Conservation (phyloP, 1,140 invertebrate genomes). For the Saccostrea cuccullata region DNA sequence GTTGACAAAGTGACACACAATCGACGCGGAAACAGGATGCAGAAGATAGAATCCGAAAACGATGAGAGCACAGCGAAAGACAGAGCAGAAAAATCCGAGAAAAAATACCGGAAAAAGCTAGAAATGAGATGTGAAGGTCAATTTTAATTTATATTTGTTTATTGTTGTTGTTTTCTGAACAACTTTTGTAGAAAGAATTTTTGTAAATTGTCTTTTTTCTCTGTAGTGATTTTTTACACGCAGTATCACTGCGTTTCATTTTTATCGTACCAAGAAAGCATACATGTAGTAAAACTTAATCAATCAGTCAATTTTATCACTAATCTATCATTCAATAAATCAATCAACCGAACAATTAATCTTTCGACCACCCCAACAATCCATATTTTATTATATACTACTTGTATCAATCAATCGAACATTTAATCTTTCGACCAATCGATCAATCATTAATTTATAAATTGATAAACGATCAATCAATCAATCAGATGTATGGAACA, state of each 20-base stretch:
- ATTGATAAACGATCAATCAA: not conserved
- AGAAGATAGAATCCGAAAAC: slow-evolving; percentile 39
- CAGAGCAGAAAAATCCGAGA: slow-evolving; percentile 41
- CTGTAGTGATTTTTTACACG: too few relatives aligned
- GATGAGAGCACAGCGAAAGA: not conserved
- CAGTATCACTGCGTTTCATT: too few relatives aligned
- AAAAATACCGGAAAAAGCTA: slow-evolving; percentile 60
- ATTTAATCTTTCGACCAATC: not conserved
- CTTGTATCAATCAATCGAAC: not conserved
- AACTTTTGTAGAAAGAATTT: too few relatives aligned
- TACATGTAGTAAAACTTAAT: too few relatives aligned
- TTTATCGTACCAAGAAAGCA: too few relatives aligned
- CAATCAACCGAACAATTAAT: not conserved
- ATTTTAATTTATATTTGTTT: too few relatives aligned
- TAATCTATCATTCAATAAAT: too few relatives aligned
- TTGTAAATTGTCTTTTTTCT: too few relatives aligned
- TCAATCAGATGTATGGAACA: slow-evolving; percentile 64
- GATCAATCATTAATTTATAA: not conserved
- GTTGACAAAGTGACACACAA: slow-evolving; percentile 42
- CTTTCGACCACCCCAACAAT: not conserved
- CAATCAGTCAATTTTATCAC: too few relatives aligned
- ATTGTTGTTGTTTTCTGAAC: not conserved
- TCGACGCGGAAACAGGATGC: slow-evolving; percentile 43
- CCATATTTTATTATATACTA: not conserved
- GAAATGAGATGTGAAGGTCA: slow-evolving; percentile 71